Evolutionary conservation across 2,888 invertebrate genomes (phyloP).

Genomic region (Biston stratarius): DNA sequence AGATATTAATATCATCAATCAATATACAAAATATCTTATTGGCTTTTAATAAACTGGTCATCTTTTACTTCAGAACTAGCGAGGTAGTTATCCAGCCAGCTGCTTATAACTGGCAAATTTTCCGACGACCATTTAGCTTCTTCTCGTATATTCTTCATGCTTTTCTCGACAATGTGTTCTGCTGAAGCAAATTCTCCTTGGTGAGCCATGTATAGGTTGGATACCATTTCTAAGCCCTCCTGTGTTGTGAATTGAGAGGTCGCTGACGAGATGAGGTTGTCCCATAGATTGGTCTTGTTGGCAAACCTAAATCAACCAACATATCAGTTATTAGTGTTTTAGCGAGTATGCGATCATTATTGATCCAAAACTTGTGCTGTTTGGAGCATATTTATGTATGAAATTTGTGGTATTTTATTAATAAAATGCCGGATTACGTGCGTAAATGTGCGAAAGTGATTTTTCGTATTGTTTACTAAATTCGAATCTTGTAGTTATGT

Average conservation of each 20-base stretch:
- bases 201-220: conserved; percentile 87
- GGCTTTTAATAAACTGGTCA: conserved; percentile 51
- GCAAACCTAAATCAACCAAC: conserved; percentile 83
- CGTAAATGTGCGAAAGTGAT: no score
- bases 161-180: conserved; percentile 90
- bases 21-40: conserved; percentile 1
- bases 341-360: no score
- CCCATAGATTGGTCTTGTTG: conserved; percentile 91
- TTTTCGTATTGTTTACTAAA: no score
- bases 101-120: conserved; percentile 90
- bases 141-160: conserved; percentile 90
- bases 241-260: conserved; percentile 92
- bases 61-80: conserved; percentile 58
- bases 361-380: no score
- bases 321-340: conserved; percentile 42
- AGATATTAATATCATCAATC: background rate
- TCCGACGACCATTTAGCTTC: conserved; percentile 92
- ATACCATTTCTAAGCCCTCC: conserved; percentile 90
- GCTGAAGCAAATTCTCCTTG: conserved; percentile 91
- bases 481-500: no score
- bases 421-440: no score
- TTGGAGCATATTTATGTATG: no score
- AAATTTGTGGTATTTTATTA: no score
- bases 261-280: conserved; percentile 90
- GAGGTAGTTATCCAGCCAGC: conserved; percentile 87